Base-by-base conservation (phyloP, 2,797 vertebrate species). In the Oryzias dopingdopingensis region DNA sequence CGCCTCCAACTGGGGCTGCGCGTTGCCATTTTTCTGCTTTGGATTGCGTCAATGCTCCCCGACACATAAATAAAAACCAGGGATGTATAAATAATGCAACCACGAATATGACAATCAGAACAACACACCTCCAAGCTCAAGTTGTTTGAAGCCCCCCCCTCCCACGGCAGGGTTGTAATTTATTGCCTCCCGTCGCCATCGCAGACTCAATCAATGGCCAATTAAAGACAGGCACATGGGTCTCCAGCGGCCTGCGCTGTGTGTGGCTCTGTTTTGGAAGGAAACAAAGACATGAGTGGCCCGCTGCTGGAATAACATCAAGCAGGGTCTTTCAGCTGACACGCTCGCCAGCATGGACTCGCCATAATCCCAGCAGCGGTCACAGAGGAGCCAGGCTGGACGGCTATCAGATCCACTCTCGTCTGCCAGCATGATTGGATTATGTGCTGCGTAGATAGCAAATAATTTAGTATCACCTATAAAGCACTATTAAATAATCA, bases 171-270 rank as follows among this genome's bases (percentile, higher is more conserved):
- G 62, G 26, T 14, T 8, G 75, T 84, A 83, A 90, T 88, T 87
- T 81, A 85, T 82, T 72, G 76, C 84, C 85, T 88, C 69, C 71
- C 59, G 4, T 65, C 63, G 65, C 70, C 76, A 42, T 56, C 61
- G 71, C 71, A 59, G 60, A 88, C 78, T 87, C 86, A 89, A 91
- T 92, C 89, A 91, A 91, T 90, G 87, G 78, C 75, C 86, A 91
- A 89, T 91, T 91, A 90, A 86, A 84, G 73, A 74, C 64, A 67
- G 64, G 59, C 65, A 45, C 56, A 69, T 2, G 47, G 51, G 64
- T 79, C 84, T 77, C 80, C 22, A 7, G 76, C 60, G 84, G 76
- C 59, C 70, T 37, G 10, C 18, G 0, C 70, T 51, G 68, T 63
- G 57, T 67, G 57, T 58, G 54, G 46, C 59, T 49, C 70, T 47